Percentiles rank a stretch among this genome's conserved stretches.
Evolutionary conservation across 2,888 invertebrate genomes (phyloP).

Genomic region (Drosophila borborema): DNA sequence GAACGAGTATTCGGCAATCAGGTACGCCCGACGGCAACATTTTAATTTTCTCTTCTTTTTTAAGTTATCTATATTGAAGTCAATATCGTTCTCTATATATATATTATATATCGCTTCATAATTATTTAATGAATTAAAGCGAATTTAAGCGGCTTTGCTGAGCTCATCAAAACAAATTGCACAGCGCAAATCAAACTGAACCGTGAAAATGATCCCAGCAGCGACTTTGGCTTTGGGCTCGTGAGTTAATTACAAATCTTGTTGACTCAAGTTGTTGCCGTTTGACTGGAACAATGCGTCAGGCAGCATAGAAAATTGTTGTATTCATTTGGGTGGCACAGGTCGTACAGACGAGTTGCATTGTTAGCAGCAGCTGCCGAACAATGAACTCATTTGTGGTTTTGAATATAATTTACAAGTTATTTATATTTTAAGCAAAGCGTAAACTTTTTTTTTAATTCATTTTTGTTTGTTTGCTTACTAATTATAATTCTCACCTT

Average conservation of each 20-base stretch:
- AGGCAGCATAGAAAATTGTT: slow-evolving; percentile 30
- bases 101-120: not conserved
- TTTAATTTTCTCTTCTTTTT: not conserved
- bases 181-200: slow-evolving; percentile 25
- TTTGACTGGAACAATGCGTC: slow-evolving; percentile 28
- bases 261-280: slow-evolving; percentile 30
- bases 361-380: slow-evolving; percentile 31
- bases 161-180: slow-evolving; percentile 32
- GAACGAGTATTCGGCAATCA: not conserved
- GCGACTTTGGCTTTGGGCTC: slow-evolving; percentile 2
- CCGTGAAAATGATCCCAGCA: slow-evolving; percentile 15
- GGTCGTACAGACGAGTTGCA: slow-evolving; percentile 19
- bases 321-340: not conserved
- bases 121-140: not conserved
- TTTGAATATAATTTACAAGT: not conserved
- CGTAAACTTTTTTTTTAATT: slow-evolving; percentile 31
- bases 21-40: not conserved
- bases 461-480: not conserved
- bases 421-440: slow-evolving; percentile 13
- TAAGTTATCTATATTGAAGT: not conserved
- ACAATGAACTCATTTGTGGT: slow-evolving; percentile 42
- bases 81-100: not conserved
- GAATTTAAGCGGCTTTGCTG: slow-evolving; percentile 12
- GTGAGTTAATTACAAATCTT: slow-evolving; percentile 28
- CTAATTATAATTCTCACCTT: slow-evolving; percentile 17